Base-by-base conservation (phyloP, 2,797 vertebrate species). In the Otolemur crassicaudatus region DNA sequence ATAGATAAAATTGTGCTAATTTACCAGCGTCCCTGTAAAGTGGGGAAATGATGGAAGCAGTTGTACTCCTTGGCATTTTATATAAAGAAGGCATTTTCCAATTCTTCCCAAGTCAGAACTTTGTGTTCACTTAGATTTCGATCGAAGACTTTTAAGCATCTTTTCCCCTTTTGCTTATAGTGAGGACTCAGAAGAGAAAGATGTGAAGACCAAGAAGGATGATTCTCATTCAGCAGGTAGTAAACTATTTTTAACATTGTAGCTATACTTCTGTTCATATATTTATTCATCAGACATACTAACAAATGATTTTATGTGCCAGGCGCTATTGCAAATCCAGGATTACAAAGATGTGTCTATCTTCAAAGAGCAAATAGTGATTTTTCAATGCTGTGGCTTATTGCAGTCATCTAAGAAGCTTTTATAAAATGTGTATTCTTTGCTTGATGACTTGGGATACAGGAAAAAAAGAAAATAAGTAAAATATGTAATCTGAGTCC, bases 121-220 rank as follows among this genome's bases (percentile, higher is more conserved):
- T 25, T 83, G 0, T 86, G 19, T 67, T 96, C 53, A 43, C 27
- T 77, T 96, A 61, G 34, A 31, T 75, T 95, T 90, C 73, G 20
- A 65, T 37, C 17, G 81, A 75, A 82, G 73, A 65, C 70, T 73
- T 91, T 63, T 73, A 75, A 90, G 25, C 12, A 8, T 46, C 80
- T 83, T 85, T 82, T 93, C 90, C 65, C 63, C 94, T 91, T 91
- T 96, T 27, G 0, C 81, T 98, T 98, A 61, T 97, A 99, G 99
- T 97, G 99, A 99, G 98, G 99, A 99, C 93, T 99, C 99, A 40
- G 99, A 99, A 98, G 99, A 99, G 13, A 99, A 99, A 98, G 98
- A 99, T 96, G 98, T 99, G 97, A 99, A 99, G 99, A 97, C 99
- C 95, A 99, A 99, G 99, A 99, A 98, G 95, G 99, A 99, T 83